A percentile compares a stretch with the other conserved stretches of the same genome.
phyloP scores from a whole-genome alignment of 2,797 vertebrate species.

The Anas capensis region DNA sequence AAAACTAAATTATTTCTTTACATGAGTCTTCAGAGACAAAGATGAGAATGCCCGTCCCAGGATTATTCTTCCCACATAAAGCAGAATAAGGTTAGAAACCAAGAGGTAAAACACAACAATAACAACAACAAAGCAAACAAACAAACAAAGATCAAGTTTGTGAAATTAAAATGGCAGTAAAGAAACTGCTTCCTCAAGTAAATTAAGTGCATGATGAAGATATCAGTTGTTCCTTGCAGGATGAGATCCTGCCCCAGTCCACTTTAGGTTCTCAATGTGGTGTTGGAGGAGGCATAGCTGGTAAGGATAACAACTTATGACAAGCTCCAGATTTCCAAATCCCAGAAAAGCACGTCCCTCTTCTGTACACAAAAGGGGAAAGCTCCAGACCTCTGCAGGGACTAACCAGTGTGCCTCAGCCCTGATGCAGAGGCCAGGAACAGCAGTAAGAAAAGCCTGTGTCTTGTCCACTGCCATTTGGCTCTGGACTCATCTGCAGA shows the following conservation, averaged over 20 bases:
- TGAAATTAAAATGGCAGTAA: not conserved
- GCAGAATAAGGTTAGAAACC: not conserved
- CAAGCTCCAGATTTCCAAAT: not conserved
- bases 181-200: not conserved
- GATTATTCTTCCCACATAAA: not conserved
- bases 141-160: not conserved
- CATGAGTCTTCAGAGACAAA: not conserved
- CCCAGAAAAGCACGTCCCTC: accelerated
- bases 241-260: not conserved
- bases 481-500: not conserved
- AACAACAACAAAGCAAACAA: not conserved
- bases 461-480: not conserved
- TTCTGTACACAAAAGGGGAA: not conserved
- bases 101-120: not conserved
- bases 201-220: not conserved
- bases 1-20: not conserved
- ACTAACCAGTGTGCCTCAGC: not conserved
- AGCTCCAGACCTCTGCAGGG: not conserved
- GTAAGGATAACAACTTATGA: not conserved
- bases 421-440: not conserved
- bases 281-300: not conserved
- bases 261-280: not conserved
- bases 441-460: not conserved
- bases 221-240: not conserved
- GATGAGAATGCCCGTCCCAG: not conserved